Percentiles rank a stretch among this genome's conserved stretches.
phyloP scores from a whole-genome alignment of 2,797 vertebrate species.

The Cossypha dichroa region DNA sequence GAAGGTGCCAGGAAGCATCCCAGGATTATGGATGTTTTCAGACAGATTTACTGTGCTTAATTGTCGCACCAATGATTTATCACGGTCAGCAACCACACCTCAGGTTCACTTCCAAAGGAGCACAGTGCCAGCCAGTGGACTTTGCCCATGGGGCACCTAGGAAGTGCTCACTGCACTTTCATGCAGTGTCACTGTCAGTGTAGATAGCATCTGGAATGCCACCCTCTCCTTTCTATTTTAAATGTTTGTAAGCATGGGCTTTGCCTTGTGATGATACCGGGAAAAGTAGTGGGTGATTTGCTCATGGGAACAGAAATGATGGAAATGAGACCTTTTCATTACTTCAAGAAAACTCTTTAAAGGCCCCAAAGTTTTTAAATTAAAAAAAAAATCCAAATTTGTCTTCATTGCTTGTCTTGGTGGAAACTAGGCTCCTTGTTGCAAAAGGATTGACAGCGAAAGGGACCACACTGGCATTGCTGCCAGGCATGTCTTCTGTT shows the following conservation, averaged over 20 bases:
- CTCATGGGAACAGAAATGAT: not conserved
- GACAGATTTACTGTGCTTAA: not conserved
- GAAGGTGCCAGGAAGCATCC: accelerated
- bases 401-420: not conserved
- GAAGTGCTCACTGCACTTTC: not conserved
- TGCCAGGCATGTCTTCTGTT: not conserved
- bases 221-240: not conserved
- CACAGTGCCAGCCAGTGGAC: not conserved
- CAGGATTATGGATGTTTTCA: not conserved
- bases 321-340: not conserved
- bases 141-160: not conserved
- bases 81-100: not conserved
- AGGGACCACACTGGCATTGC: not conserved
- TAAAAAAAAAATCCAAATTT: not conserved
- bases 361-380: accelerated
- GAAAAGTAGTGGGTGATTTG: not conserved
- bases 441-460: not conserved
- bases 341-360: not conserved
- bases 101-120: not conserved
- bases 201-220: not conserved
- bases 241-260: not conserved
- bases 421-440: not conserved
- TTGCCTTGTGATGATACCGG: not conserved
- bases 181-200: accelerated
- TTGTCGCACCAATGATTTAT: accelerated